A percentile compares a stretch with the other conserved stretches of the same genome.
Conservation (phyloP, 2,113 vertebrate genomes). For the Coregonus clupeaformis region DNA sequence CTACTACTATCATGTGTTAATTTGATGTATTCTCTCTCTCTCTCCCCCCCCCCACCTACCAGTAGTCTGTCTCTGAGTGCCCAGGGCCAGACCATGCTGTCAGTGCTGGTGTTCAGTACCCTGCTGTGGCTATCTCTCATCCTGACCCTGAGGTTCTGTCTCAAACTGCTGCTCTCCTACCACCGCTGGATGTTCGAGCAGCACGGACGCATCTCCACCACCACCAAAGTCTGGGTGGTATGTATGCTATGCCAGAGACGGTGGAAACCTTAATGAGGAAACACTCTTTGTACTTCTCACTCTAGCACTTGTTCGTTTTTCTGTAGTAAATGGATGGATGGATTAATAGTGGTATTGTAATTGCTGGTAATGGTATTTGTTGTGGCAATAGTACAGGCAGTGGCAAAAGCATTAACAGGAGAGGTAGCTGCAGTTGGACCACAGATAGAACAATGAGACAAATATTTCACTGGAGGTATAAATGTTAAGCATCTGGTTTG, state of each 20-base stretch:
- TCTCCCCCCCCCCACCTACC: not conserved
- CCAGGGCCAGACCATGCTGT: conserved; percentile 76
- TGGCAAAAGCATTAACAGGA: too few species aligned
- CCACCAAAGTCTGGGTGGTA: conserved; percentile 88
- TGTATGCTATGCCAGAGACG: not conserved
- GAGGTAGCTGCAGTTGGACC: too few species aligned
- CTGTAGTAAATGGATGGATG: not conserved
- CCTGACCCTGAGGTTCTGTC: conserved; percentile 79
- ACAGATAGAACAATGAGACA: too few species aligned
- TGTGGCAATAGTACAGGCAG: too few species aligned
- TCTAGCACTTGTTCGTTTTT: not conserved
- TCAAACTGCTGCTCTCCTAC: conserved; percentile 84
- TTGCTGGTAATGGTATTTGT: too few species aligned
- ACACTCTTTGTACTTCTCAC: not conserved
- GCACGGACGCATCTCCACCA: conserved; percentile 77
- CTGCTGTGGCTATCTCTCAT: conserved; percentile 84
- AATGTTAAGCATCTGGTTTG: too few species aligned
- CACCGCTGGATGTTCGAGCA: conserved; percentile 86
- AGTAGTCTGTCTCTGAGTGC: conserved; percentile 64
- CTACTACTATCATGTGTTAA: too few species aligned
- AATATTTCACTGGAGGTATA: too few species aligned
- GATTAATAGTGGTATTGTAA: too few species aligned
- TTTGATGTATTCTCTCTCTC: too few species aligned
- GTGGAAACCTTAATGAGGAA: not conserved
- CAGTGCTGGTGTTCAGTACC: conserved; percentile 80